Base-by-base conservation (phyloP, 2,888 invertebrate species). In the Papilio demoleus region DNA sequence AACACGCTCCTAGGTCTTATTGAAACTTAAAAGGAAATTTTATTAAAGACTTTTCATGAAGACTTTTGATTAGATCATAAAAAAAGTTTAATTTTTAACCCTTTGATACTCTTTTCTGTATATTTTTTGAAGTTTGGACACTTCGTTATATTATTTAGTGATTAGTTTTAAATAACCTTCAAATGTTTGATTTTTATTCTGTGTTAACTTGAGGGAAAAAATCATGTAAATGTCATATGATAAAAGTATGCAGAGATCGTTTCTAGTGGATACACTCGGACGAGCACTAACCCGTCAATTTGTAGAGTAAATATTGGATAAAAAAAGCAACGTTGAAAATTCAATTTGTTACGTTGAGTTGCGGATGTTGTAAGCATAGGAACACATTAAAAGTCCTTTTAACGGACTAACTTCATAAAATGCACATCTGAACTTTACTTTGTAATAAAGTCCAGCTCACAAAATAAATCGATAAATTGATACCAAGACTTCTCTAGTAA, bases 361-460 rank as follows among this genome's bases (percentile, higher is more conserved):
- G 53, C 40, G 40, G 24, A 60, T n/a, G 60, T n/a, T 60, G 60
- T 60, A 60, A 60, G 9, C 60, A 60, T 40, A 14, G 36, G 24
- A 60, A 60, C 60, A 60, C 40, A 60, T 60, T 60, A 60, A 60
- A 60, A 60, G 14, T n/a, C 60, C 60, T 60, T 60, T 60, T 40
- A 60, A 40, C n/a, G 38, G 24, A 60, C 60, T 60, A 60, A 60
- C 60, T 60, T 24, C 24, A 60, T 60, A 60, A 60, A 60, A 40
- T 40, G 45, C 5, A 45, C 45, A 62, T 11, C 53, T 56, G 53
- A 56, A 56, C 53, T 56, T 27, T 53, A 53, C 53, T 27, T n/a
- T n/a, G 27, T 31, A 31, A 6, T 53, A 53, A 53, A 53, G 53
- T 53, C 53, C 53, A 31, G 53, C 9, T 53, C 17, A 24, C 31